A percentile compares a stretch with the other conserved stretches of the same genome.
These are phyloP conservation scores for Catocala nupta DNA, from an alignment of 2,888 invertebrate genomes.

Conservation along the genomic window DNA sequence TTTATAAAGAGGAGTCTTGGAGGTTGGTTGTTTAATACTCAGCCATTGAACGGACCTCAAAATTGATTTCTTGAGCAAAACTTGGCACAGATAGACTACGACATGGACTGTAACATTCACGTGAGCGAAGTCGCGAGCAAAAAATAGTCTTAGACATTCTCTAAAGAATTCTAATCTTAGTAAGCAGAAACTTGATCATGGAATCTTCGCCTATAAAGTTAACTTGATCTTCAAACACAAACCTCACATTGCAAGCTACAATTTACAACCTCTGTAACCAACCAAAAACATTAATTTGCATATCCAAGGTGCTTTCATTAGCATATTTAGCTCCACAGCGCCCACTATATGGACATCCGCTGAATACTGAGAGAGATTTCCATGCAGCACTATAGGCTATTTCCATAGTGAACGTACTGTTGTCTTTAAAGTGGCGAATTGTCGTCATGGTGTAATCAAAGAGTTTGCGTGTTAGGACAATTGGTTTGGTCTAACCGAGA, in stretches of 20 bases:
- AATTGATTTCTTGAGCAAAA: no score
- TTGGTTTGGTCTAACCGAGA: not conserved
- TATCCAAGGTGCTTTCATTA: constrained; percentile 45
- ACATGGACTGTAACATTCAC: no score
- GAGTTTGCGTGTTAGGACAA: not conserved
- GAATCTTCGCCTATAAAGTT: not conserved
- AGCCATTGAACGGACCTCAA: no score
- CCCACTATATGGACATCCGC: constrained; percentile 24
- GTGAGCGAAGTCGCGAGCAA: no score
- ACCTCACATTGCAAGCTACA: constrained; percentile 3
- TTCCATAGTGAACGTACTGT: constrained; percentile 29
- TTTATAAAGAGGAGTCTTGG: no score
- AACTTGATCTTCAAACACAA: not conserved
- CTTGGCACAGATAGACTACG: no score
- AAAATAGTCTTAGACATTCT: no score
- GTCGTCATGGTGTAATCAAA: constrained; percentile 14
- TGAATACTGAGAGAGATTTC: constrained; percentile 8
- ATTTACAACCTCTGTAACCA: constrained; percentile 8
- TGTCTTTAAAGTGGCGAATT: constrained; percentile 3
- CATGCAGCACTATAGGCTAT: constrained; percentile 24
- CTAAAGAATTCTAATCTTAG: no score
- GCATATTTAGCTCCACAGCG: constrained; percentile 34
- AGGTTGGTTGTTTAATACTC: no score
- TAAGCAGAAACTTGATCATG: no score
- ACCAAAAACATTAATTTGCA: constrained; percentile 51